Evolutionary conservation across 2,113 vertebrate genomes (phyloP).

Genomic region (Aspiorhynchus laticeps): DNA sequence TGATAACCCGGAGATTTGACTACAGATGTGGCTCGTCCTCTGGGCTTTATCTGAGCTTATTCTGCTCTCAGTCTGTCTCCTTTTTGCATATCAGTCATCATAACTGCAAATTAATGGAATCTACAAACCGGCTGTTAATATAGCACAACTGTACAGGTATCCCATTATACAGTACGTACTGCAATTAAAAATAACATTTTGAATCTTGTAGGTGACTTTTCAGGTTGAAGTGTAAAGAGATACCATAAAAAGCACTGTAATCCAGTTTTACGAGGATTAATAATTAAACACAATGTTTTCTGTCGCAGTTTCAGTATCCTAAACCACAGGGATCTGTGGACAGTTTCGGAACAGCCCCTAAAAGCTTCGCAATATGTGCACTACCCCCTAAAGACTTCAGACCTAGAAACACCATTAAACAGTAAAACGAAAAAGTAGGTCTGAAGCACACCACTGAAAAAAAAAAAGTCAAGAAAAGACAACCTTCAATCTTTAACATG

Average conservation of each 20-base stretch:
- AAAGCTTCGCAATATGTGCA: slow-evolving; percentile 50
- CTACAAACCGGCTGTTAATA: not conserved
- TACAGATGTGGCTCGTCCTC: not conserved
- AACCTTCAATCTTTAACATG: slow-evolving; percentile 24
- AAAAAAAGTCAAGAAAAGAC: slow-evolving; percentile 44
- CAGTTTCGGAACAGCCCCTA: slow-evolving; percentile 57
- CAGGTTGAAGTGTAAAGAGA: not conserved
- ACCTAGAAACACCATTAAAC: slow-evolving; percentile 65
- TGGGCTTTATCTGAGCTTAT: not conserved
- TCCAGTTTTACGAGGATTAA: slow-evolving; percentile 10
- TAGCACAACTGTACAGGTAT: not conserved
- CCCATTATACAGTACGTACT: not conserved
- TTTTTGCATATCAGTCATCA: not conserved
- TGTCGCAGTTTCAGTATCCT: not conserved
- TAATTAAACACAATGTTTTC: slow-evolving; percentile 13
- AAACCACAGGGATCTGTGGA: slow-evolving; percentile 37
- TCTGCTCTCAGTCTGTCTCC: not conserved
- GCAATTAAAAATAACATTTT: not conserved
- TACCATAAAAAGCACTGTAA: not conserved
- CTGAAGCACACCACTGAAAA: slow-evolving; percentile 39
- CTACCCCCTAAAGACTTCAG: slow-evolving; percentile 60
- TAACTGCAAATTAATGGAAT: not conserved
- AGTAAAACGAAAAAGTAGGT: slow-evolving; percentile 62
- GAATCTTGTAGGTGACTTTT: slow-evolving; percentile 16
- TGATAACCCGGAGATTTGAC: not conserved